These are phyloP conservation scores for Yponomeuta sedellus DNA, from an alignment of 2,888 invertebrate species.

Conservation along the genomic window DNA sequence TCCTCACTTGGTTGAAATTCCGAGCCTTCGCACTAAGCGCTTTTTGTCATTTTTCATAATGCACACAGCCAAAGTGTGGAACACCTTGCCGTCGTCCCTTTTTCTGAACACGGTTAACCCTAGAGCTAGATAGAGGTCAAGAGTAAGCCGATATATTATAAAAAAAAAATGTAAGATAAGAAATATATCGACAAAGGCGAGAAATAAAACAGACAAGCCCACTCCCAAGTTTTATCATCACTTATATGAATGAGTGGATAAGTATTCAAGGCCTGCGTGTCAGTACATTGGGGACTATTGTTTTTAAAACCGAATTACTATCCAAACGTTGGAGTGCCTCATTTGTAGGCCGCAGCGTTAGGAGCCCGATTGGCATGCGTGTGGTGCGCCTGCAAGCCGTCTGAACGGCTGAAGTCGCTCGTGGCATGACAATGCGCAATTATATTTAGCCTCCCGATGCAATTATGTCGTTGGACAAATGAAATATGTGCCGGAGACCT, in stretches of 20 bases:
- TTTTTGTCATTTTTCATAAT: too few relatives aligned
- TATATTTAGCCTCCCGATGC: constrained; percentile 57
- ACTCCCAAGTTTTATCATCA: too few relatives aligned
- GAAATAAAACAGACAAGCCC: too few relatives aligned
- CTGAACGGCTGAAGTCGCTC: constrained; percentile 34
- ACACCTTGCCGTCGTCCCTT: too few relatives aligned
- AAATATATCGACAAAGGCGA: too few relatives aligned
- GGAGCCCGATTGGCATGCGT: constrained; percentile 8
- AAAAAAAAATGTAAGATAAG: too few relatives aligned
- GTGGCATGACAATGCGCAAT: constrained; percentile 59
- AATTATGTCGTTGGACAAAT: constrained; percentile 52
- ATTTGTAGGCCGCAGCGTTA: constrained; percentile 9
- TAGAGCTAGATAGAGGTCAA: too few relatives aligned
- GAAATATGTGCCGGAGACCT: constrained; percentile 52
- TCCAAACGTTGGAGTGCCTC: constrained; percentile 32
- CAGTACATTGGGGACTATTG: constrained; percentile 34
- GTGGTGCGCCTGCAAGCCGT: background rate
- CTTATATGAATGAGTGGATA: constrained; percentile 22
- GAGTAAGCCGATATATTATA: too few relatives aligned
- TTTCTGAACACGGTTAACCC: too few relatives aligned
- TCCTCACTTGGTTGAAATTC: too few relatives aligned
- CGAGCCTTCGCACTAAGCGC: too few relatives aligned
- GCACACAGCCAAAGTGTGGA: too few relatives aligned
- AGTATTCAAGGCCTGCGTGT: constrained; percentile 30
- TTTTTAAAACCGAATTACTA: constrained; percentile 41